Percentiles rank a stretch among this genome's conserved stretches.
phyloP scores from a whole-genome alignment of 53 echinoderm and acorn worm genomes.

The Arbacia lixula region DNA sequence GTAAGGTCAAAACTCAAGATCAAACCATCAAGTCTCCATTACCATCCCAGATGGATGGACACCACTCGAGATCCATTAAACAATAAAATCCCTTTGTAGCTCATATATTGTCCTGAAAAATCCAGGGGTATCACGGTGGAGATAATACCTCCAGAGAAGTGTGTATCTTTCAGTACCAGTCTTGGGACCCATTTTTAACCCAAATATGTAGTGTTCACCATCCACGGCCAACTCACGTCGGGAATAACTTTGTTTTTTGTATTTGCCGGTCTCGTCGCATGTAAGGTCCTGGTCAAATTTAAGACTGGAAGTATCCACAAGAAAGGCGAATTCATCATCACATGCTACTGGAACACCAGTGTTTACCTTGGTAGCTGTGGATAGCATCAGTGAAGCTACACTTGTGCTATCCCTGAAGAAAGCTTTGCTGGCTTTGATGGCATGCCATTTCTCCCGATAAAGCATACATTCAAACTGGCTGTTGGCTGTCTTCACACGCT shows the following conservation, averaged over 20 bases:
- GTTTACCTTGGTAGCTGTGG: not conserved
- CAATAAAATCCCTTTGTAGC: not conserved
- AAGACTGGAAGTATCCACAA: not conserved
- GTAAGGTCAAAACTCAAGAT: no score
- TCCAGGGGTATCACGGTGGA: constrained; percentile 12
- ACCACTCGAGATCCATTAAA: no score
- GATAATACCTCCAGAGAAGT: not conserved
- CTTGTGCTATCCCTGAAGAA: not conserved
- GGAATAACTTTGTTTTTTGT: constrained; percentile 4
- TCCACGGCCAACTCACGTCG: not conserved
- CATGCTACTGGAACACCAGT: not conserved
- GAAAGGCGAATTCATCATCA: not conserved
- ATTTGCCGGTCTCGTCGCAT: constrained; percentile 14
- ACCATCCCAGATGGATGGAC: no score
- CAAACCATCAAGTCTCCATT: no score
- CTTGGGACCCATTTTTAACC: not conserved
- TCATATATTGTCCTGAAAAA: constrained; percentile 15
- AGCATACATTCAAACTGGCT: no score
- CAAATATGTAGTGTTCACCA: not conserved
- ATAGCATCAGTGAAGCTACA: not conserved
- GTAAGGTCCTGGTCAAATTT: not conserved
- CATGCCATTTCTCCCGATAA: constrained; percentile 4
- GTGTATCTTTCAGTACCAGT: constrained; percentile 5
- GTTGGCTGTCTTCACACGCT: no score
- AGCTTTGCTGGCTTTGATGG: not conserved